phyloP scores from a whole-genome alignment of 2,797 vertebrate genomes.

The Microctenopoma lineatum region DNA sequence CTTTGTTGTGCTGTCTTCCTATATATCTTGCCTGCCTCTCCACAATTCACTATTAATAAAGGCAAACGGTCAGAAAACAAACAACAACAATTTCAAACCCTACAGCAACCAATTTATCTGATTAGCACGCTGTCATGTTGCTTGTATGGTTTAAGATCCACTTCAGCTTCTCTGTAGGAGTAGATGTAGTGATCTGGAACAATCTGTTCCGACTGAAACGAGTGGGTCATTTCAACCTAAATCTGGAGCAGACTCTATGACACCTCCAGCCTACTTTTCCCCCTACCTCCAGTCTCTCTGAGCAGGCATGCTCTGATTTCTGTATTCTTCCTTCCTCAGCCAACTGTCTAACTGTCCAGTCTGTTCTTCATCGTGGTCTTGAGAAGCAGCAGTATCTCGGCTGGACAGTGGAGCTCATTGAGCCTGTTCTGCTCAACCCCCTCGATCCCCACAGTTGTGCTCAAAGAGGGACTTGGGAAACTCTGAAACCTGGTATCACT shows the following conservation, averaged over 20 bases:
- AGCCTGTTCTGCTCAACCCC: conserved; percentile 1
- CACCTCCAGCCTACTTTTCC: conserved; percentile 39
- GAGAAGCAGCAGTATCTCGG: conserved; percentile 6
- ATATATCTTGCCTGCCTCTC: too few relatives aligned
- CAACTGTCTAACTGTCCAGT: conserved; percentile 13
- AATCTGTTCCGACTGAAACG: conserved; percentile 51
- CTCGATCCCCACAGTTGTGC: background rate
- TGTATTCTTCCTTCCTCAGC: conserved; percentile 13
- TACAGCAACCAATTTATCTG: background rate
- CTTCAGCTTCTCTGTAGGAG: background rate
- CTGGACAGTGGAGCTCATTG: background rate
- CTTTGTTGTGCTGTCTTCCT: too few relatives aligned
- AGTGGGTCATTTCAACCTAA: conserved; percentile 45
- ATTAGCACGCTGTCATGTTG: background rate
- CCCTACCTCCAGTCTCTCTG: conserved; percentile 9
- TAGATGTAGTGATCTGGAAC: conserved; percentile 42
- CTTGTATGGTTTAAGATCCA: conserved; percentile 20
- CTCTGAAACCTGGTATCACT: background rate
- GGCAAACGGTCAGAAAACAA: too few relatives aligned
- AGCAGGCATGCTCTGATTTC: conserved; percentile 1
- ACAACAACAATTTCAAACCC: background rate
- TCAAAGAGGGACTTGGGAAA: background rate
- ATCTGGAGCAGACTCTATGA: conserved; percentile 51
- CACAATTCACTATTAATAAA: background rate
- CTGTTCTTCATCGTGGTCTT: conserved; percentile 1